Base-by-base conservation (phyloP, 2,888 invertebrate species). In the Thyatira batis region DNA sequence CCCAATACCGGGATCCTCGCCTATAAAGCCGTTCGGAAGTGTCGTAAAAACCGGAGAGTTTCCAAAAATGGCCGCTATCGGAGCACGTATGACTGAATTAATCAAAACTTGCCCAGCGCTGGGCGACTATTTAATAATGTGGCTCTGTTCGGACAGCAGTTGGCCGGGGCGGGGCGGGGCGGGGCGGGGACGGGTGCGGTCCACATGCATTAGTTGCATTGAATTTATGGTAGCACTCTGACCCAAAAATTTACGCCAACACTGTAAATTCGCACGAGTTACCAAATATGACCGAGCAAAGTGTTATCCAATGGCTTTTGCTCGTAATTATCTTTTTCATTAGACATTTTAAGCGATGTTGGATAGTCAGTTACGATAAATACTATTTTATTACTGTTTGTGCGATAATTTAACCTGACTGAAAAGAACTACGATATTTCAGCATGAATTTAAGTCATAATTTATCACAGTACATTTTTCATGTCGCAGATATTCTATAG, bases 191-290 rank as follows among this genome's bases (percentile, higher is more conserved):
- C 52, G 57, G 33, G 46, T 20, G 20, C 45, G 33, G 45, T 45
- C 23, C 27, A 11, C 61, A 54, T 73, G 78, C 69, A 70, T 74
- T 74, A 73, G 66, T 67, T 69, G 72, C 73, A 64, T 57, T 46
- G 54, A 66, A 81, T 76, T 73, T 76, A 78, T 73, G 62, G 58
- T 56, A 53, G 52, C 60, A 53, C 55, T 53, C 55, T 59, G 61
- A 64, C 63, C 68, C 71, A 74, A 78, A 78, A 78, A 72, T 76
- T 67, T 72, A 75, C 65, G 63, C 55, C 52, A 60, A 63, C 60
- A 60, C 63, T 56, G 65, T 69, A 71, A 65, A 74, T 67, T 67
- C 51, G 52, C 45, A 49, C 51, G 51, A 52, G 51, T 51, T 52
- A 50, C 52, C 52, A 50, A 50, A 49, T 39, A 11, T 45, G 27